Percentiles rank a stretch among this genome's conserved stretches.
phyloP scores from a whole-genome alignment of 2,888 invertebrate genomes.

The Chrysina gloriosa region DNA sequence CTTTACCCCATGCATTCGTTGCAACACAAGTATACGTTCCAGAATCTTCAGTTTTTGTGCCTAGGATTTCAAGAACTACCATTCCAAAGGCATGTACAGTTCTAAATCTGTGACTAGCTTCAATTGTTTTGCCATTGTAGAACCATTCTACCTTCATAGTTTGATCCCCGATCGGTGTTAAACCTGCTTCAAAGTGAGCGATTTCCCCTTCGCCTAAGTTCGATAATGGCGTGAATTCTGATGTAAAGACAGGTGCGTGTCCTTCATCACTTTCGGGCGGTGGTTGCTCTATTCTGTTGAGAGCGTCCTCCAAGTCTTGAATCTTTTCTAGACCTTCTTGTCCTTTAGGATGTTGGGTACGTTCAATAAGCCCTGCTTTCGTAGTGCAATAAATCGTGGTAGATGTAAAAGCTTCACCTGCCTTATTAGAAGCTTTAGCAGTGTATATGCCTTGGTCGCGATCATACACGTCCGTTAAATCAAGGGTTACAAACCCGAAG shows the following conservation, averaged over 20 bases:
- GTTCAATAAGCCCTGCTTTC: constrained; percentile 85
- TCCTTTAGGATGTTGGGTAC: constrained; percentile 95
- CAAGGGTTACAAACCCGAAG: constrained; percentile 96
- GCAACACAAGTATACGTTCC: constrained; percentile 91
- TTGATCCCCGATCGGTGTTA: constrained; percentile 94
- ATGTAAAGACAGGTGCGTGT: constrained; percentile 88
- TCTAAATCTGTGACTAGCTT: constrained; percentile 89
- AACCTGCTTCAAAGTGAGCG: constrained; percentile 96
- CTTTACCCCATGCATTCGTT: constrained; percentile 89
- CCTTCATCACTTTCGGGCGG: constrained; percentile 81
- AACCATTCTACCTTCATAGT: constrained; percentile 97
- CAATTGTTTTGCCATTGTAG: constrained; percentile 90
- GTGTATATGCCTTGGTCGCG: constrained; percentile 95
- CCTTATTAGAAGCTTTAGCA: constrained; percentile 88
- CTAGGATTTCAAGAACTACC: constrained; percentile 95
- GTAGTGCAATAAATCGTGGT: constrained; percentile 87
- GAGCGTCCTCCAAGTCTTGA: constrained; percentile 88
- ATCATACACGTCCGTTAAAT: constrained; percentile 91
- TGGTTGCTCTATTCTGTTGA: constrained; percentile 77
- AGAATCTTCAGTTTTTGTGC: constrained; percentile 92
- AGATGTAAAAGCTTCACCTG: constrained; percentile 92
- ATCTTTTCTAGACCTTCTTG: constrained; percentile 91
- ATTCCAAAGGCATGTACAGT: constrained; percentile 98
- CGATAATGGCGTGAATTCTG: constrained; percentile 83
- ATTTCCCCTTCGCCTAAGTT: constrained; percentile 95